A percentile compares a stretch with the other conserved stretches of the same genome.
phyloP scores from a whole-genome alignment of 2,888 invertebrate species.

The Ashinkailepas kermadecensis region DNA sequence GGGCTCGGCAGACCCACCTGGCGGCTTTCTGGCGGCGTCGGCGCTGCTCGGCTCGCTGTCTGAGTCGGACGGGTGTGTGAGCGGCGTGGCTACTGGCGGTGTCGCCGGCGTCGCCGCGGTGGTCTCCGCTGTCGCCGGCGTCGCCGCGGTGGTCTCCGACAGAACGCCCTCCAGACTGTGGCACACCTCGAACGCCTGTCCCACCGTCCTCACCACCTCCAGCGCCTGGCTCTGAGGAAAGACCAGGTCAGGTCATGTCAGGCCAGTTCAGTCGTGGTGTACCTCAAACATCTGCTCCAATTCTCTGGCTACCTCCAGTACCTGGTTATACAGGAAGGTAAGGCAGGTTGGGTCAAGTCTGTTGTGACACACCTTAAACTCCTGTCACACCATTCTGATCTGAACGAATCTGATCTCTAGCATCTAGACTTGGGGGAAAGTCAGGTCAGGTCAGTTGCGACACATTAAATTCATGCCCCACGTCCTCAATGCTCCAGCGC shows the following conservation, averaged over 20 bases:
- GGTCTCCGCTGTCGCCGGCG: background rate
- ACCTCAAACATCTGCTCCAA: too few relatives aligned
- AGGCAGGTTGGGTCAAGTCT: too few relatives aligned
- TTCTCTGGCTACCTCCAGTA: too few relatives aligned
- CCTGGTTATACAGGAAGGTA: too few relatives aligned
- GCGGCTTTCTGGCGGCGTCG: constrained; percentile 5
- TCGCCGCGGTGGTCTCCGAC: background rate
- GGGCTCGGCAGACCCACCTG: background rate
- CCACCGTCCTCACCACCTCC: constrained; percentile 95
- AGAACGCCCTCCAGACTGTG: constrained; percentile 61
- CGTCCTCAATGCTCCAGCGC: too few relatives aligned
- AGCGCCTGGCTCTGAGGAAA: constrained; percentile 87
- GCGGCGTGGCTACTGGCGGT: background rate
- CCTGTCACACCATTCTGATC: too few relatives aligned
- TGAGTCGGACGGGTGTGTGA: background rate
- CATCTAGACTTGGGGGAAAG: too few relatives aligned
- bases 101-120: background rate
- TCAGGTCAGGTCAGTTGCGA: too few relatives aligned
- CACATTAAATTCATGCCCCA: too few relatives aligned
- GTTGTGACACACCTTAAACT: too few relatives aligned
- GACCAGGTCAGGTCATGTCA: background rate
- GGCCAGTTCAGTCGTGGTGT: too few relatives aligned
- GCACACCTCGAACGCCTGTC: constrained; percentile 99
- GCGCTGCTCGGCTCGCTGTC: constrained; percentile 21
- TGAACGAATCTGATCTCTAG: too few relatives aligned